These are phyloP conservation scores for Hypsibius dujardini DNA, from an alignment of 1,140 invertebrate genomes.

Conservation along the genomic window DNA sequence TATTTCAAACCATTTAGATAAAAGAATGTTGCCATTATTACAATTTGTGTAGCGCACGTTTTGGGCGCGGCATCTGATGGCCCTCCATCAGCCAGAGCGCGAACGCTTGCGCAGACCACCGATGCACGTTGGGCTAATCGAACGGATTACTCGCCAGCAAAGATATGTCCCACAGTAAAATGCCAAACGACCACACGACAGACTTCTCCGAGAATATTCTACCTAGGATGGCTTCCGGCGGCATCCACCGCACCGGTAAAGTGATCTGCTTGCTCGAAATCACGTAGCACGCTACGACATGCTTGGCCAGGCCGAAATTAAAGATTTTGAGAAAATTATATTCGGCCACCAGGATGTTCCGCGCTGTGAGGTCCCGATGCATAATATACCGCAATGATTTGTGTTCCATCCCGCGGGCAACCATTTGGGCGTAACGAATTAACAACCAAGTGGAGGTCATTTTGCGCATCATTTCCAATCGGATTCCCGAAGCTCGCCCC, in stretches of 20 bases:
- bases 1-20: too few species aligned
- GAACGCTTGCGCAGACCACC: too few species aligned
- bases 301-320: conserved; percentile 87
- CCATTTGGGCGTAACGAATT: conserved; percentile 71
- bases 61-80: too few species aligned
- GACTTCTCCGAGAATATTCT: neutral
- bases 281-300: conserved; percentile 66
- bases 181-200: conserved; percentile 30
- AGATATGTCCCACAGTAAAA: conserved; percentile 31
- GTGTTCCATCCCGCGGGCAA: conserved; percentile 66
- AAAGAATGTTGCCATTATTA: too few species aligned
- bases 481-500: conserved; percentile 56
- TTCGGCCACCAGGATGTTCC: conserved; percentile 86
- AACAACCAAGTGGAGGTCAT: too few species aligned
- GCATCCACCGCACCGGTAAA: conserved; percentile 97
- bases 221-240: conserved; percentile 65
- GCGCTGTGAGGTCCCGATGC: conserved; percentile 85
- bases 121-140: too few species aligned
- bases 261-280: conserved; percentile 41
- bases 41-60: too few species aligned
- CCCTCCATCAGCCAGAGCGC: too few species aligned
- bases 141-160: conserved; percentile 29
- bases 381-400: conserved; percentile 38
- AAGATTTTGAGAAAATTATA: conserved; percentile 86
- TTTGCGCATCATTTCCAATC: too few species aligned